Conservation (phyloP, 2,113 vertebrate genomes). For the Aleadryas rufinucha region DNA sequence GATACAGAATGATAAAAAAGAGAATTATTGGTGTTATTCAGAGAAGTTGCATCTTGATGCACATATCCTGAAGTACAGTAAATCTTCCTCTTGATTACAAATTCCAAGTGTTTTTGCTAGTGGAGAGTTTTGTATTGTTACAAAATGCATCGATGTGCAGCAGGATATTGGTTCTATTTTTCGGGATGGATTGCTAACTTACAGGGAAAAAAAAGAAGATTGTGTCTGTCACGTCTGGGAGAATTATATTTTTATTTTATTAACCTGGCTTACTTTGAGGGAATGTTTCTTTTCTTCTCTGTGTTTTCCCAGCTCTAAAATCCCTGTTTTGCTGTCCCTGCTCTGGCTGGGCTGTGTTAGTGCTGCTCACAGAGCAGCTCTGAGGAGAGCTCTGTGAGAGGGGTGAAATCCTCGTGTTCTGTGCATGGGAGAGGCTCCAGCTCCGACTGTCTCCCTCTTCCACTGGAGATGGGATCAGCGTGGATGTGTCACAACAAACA, state of each 20-base stretch:
- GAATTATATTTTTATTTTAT: conserved; percentile 58
- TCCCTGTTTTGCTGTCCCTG: background rate
- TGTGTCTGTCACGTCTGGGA: conserved; percentile 42
- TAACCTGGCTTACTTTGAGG: conserved; percentile 52
- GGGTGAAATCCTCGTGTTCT: background rate
- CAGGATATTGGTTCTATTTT: conserved; percentile 57
- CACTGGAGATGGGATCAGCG: rapidly evolving
- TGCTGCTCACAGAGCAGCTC: background rate
- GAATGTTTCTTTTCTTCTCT: conserved; percentile 9
- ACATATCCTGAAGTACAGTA: conserved; percentile 29
- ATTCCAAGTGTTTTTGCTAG: conserved; percentile 46
- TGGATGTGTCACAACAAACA: background rate
- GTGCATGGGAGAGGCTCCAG: background rate
- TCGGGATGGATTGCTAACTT: conserved; percentile 53
- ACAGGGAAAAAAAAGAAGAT: conserved; percentile 5
- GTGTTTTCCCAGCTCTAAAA: conserved; percentile 29
- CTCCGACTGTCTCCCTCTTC: background rate
- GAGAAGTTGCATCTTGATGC: conserved; percentile 41
- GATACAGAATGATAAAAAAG: conserved; percentile 24
- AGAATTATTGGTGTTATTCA: conserved; percentile 10
- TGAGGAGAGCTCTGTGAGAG: background rate
- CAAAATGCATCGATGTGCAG: conserved; percentile 29
- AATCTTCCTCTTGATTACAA: conserved; percentile 62
- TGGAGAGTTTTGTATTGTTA: conserved; percentile 30
- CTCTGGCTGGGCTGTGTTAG: background rate